Conservation (phyloP, 2,797 vertebrate genomes). For the Pantherophis alleghaniensis region DNA sequence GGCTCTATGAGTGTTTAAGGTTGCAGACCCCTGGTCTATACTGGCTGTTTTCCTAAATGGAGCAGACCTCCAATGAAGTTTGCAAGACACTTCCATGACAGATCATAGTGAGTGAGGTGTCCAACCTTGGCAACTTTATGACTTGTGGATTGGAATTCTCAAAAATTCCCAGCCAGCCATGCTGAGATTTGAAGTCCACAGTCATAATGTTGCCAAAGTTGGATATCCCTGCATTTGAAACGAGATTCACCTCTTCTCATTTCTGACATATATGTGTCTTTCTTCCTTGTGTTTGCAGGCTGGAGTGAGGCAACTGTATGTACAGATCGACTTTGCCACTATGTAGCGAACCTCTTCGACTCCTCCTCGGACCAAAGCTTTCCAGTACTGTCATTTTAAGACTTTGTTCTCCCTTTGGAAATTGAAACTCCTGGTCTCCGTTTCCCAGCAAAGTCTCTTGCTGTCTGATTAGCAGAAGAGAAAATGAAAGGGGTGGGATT, state of each 20-base stretch:
- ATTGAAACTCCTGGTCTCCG: slow-evolving; percentile 48
- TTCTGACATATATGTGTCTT: background rate
- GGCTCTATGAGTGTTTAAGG: no score
- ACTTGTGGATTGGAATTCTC: background rate
- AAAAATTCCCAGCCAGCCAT: background rate
- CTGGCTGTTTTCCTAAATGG: background rate
- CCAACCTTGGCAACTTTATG: background rate
- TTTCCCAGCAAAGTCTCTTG: slow-evolving; percentile 37
- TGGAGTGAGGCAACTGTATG: slow-evolving; percentile 91
- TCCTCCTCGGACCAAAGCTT: slow-evolving; percentile 81
- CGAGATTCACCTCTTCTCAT: background rate
- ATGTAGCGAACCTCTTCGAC: slow-evolving; percentile 77
- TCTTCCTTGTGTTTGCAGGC: slow-evolving; percentile 72
- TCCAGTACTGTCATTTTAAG: slow-evolving; percentile 72
- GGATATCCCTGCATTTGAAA: background rate
- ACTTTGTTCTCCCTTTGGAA: slow-evolving; percentile 49
- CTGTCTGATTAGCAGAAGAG: slow-evolving; percentile 33
- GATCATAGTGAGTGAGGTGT: background rate
- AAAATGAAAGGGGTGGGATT: slow-evolving; percentile 39
- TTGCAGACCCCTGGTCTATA: background rate
- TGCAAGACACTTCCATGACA: background rate
- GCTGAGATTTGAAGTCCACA: background rate
- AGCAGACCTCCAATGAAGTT: background rate
- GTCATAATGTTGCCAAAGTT: background rate
- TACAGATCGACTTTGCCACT: slow-evolving; percentile 90